Evolutionary conservation across 2,888 invertebrate genomes (phyloP), one percentile per base, ranked within the genome.

Genomic region (Chloromyia formosa): DNA sequence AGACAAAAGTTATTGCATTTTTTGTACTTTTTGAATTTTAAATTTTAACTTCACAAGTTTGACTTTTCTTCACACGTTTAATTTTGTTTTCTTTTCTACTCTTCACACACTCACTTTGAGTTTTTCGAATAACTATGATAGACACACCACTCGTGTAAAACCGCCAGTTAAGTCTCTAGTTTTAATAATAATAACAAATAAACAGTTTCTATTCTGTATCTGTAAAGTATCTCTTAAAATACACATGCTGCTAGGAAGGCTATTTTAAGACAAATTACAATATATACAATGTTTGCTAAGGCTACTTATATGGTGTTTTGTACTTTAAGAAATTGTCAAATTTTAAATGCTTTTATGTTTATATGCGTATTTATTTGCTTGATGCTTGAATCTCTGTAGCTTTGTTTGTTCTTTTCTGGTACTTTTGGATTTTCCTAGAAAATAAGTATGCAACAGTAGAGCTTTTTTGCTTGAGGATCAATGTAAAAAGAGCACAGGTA

Each of bases 221-320:
- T 12, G 53, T 62, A 5, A 62, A 16, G 5, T 40, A 42, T 62
- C 42, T 35, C 7, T 14, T 16, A 40, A 40, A 40, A 62, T 18
- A 35, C 27, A 27, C 62, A 62, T 16, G n/a, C 18, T 18, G 14
- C 5, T 40, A 10, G 0, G 14, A 7, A 62, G 62, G 42, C 42
- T 40, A 62, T 20, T n/a, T 7, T 27, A 16, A 53, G n/a, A 23
- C 62, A 62, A 40, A 2, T 62, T 12, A 16, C 4, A 56, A 56
- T 49, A 20, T 49, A 66, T 45, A 16, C 35, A 56, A 56, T 10
- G 16, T 49, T 20, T 20, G 23, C 45, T 23, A 18, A 71, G 64
- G 74, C 75, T 76, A 76, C 61, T 75, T 71, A 74, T 76, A 76
- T 76, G 75, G 75, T 76, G 74, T 76, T 76, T 76, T 76, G 75